Evolutionary conservation across 2,888 invertebrate species (phyloP).

Genomic region (Megalurothrips usitatus): DNA sequence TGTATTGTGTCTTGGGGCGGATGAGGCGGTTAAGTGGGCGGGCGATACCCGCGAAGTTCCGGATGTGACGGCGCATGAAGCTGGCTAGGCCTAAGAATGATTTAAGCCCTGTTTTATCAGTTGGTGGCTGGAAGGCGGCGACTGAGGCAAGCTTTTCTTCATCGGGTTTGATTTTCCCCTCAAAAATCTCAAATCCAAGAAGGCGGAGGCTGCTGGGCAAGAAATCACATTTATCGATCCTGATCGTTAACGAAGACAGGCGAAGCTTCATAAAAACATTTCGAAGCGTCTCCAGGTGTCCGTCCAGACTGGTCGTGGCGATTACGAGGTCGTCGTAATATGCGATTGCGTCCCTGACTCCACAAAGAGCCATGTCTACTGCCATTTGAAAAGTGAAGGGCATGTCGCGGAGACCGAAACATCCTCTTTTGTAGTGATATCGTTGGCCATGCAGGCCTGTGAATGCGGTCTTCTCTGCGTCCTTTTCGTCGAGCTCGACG

Average conservation of each 20-base stretch:
- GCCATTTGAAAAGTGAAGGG: neutral
- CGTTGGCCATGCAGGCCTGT: neutral
- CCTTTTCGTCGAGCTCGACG: neutral
- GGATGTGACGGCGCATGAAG: slow-evolving; percentile 10
- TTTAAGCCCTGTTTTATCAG: neutral
- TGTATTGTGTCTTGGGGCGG: neutral
- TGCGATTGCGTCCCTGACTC: neutral
- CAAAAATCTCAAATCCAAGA: neutral
- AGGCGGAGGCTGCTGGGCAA: neutral
- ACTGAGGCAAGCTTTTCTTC: neutral
- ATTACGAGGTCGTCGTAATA: neutral
- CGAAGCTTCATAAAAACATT: neutral
- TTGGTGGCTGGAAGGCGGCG: neutral
- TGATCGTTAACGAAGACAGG: neutral
- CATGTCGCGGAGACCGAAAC: neutral
- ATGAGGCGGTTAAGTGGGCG: neutral
- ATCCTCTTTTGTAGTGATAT: neutral
- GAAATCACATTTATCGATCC: neutral
- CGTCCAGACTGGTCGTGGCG: neutral
- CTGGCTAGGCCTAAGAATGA: neutral
- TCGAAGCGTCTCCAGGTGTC: neutral
- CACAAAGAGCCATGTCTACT: neutral
- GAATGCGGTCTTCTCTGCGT: neutral
- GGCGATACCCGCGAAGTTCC: neutral
- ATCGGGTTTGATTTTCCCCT: neutral